phyloP scores from a whole-genome alignment of 2,888 invertebrate species.

The Pristionchus japonicus region DNA sequence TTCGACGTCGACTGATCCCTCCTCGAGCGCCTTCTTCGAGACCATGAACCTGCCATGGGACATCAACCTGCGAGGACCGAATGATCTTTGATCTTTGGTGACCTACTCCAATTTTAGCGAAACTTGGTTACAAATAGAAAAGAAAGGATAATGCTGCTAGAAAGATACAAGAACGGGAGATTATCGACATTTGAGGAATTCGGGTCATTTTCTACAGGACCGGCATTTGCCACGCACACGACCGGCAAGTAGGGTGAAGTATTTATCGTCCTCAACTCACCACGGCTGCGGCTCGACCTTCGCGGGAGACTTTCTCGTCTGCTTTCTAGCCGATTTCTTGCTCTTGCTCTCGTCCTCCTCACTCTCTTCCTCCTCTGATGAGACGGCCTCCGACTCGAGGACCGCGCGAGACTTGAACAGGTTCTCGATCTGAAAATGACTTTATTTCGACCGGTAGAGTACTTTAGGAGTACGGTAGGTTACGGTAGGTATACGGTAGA shows the following conservation, averaged over 20 bases:
- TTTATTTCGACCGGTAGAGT: not conserved
- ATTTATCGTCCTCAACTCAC: not conserved
- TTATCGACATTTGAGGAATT: too few relatives aligned
- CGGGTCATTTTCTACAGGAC: too few relatives aligned
- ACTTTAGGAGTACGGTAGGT: not conserved
- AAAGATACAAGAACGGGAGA: too few relatives aligned
- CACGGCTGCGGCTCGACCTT: not conserved
- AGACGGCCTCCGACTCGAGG: not conserved
- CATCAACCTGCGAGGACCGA: too few relatives aligned
- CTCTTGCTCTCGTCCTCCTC: not conserved
- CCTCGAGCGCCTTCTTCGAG: not conserved
- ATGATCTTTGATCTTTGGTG: too few relatives aligned
- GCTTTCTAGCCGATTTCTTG: not conserved
- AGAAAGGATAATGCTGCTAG: too few relatives aligned
- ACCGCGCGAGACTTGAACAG: conserved; percentile 9
- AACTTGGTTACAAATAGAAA: too few relatives aligned
- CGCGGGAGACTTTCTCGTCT: too few relatives aligned
- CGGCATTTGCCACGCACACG: not conserved
- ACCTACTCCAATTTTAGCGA: too few relatives aligned
- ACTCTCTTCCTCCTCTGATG: not conserved
- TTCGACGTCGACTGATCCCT: conserved; percentile 1
- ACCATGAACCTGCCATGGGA: not conserved
- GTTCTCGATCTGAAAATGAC: not conserved
- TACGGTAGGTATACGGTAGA: not conserved
- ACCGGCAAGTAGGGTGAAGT: not conserved